Conservation (phyloP, 2,888 invertebrate species). For the Aquatica leii region DNA sequence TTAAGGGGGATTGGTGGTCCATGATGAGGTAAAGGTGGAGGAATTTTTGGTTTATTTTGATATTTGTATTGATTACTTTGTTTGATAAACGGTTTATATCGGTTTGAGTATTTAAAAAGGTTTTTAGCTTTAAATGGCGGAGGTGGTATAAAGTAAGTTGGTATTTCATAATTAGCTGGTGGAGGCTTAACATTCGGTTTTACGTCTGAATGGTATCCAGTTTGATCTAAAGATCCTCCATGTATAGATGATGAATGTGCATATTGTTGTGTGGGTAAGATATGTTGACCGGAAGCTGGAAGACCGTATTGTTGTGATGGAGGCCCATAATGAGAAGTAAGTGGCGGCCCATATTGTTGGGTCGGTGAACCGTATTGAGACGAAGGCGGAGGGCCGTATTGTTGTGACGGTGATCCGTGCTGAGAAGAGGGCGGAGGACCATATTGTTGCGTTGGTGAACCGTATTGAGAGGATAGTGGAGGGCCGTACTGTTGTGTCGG, state of each 20-base stretch:
- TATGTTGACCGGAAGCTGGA: neutral
- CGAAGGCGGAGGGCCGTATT: constrained; percentile 11
- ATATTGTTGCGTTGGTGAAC: constrained; percentile 18
- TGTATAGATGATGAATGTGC: constrained; percentile 21
- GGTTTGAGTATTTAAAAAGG: constrained; percentile 9
- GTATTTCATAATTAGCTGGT: constrained; percentile 36
- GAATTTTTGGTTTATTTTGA: neutral
- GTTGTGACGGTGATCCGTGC: constrained; percentile 16
- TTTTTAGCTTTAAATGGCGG: constrained; percentile 22
- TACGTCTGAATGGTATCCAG: constrained; percentile 26
- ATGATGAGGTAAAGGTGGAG: constrained; percentile 5
- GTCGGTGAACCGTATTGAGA: constrained; percentile 14
- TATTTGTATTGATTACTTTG: neutral
- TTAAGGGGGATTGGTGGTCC: constrained; percentile 43
- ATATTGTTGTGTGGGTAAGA: constrained; percentile 37
- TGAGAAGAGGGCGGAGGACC: constrained; percentile 36
- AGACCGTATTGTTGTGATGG: constrained; percentile 28
- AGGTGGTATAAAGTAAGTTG: constrained; percentile 34
- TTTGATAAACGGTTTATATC: constrained; percentile 11
- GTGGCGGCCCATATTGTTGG: constrained; percentile 32
- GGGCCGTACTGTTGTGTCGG: constrained; percentile 37
- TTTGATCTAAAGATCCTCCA: constrained; percentile 18
- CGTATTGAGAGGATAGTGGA: constrained; percentile 14
- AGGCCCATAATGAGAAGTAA: constrained; percentile 22
- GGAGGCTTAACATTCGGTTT: constrained; percentile 25